Evolutionary conservation across 2,113 vertebrate genomes (phyloP).

Genomic region (Cyprinodon variegatus): DNA sequence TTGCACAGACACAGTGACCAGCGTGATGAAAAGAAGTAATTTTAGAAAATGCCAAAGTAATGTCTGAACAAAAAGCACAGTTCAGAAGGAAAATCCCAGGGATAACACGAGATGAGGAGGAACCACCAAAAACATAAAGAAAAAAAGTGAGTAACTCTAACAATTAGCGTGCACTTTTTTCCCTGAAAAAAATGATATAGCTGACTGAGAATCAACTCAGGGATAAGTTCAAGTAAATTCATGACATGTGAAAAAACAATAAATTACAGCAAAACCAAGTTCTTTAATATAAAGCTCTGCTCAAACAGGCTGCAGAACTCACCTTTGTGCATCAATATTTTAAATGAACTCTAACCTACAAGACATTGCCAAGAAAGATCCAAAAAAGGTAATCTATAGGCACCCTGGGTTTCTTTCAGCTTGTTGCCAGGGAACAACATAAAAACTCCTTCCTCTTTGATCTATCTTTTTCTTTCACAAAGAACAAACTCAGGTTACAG

Average conservation of each 20-base stretch:
- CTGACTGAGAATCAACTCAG: not conserved
- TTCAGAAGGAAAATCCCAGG: not conserved
- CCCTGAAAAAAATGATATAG: not conserved
- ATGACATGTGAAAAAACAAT: not conserved
- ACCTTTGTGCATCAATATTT: not conserved
- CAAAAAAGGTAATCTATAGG: not conserved
- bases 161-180: not conserved
- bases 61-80: not conserved
- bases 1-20: not conserved
- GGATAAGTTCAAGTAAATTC: not conserved
- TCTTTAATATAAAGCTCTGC: not conserved
- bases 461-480: constrained; percentile 18
- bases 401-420: constrained; percentile 13
- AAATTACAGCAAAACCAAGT: not conserved
- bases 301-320: not conserved
- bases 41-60: not conserved
- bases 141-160: not conserved
- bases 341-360: constrained; percentile 14
- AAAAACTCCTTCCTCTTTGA: constrained; percentile 23
- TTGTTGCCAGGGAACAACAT: constrained; percentile 58
- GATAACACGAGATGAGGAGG: not conserved
- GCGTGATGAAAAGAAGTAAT: not conserved
- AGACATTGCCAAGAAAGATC: not conserved
- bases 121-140: not conserved
- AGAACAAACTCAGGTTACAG: constrained; percentile 32